Conservation (phyloP, 2,113 vertebrate species). For the Pygoscelis adeliae region DNA sequence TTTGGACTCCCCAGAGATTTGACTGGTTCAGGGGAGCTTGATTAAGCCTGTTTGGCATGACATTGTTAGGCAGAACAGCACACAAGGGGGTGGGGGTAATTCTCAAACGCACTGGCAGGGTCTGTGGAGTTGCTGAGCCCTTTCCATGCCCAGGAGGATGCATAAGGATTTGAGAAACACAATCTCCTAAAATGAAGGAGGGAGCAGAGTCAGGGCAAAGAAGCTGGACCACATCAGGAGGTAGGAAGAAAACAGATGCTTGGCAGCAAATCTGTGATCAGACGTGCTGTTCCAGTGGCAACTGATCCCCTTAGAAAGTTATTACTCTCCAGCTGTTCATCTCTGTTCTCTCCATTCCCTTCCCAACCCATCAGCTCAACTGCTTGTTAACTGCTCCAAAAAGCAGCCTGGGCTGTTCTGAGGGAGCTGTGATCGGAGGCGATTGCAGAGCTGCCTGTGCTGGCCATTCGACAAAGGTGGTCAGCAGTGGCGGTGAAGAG, state of each 20-base stretch:
- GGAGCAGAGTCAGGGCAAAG: background rate
- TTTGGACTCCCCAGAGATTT: conserved; percentile 21
- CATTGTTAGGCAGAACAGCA: background rate
- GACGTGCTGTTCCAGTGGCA: background rate
- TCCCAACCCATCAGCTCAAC: background rate
- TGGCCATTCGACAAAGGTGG: background rate
- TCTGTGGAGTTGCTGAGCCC: background rate
- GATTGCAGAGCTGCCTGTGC: background rate
- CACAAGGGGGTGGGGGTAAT: background rate
- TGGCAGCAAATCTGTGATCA: conserved; percentile 36
- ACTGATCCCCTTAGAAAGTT: conserved; percentile 1
- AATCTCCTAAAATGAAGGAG: background rate
- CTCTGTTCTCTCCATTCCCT: background rate
- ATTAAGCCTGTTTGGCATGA: conserved; percentile 21
- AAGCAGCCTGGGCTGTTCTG: background rate
- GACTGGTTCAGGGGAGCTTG: conserved; percentile 26
- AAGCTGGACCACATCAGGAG: conserved; percentile 23
- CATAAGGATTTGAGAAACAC: background rate
- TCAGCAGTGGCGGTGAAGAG: background rate
- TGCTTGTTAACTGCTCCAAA: background rate
- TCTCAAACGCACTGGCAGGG: background rate
- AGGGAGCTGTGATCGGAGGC: background rate
- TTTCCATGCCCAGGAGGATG: background rate
- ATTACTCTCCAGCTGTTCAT: conserved; percentile 33
- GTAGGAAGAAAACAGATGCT: conserved; percentile 48